Base-by-base conservation (phyloP, 2,888 invertebrate genomes). In the Pocota personata region DNA sequence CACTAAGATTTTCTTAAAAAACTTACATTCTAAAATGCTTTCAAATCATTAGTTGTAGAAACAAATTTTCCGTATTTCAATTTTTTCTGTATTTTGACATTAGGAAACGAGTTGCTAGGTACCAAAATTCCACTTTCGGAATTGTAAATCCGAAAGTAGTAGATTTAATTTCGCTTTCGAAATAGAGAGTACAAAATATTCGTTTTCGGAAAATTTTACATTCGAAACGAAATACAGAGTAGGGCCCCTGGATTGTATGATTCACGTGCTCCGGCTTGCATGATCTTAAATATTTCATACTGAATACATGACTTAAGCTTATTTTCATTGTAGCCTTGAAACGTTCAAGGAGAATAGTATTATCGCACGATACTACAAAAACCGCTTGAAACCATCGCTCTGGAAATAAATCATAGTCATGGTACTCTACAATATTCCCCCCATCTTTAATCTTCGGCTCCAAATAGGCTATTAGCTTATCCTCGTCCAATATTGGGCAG, bases 341-440 rank as follows among this genome's bases (percentile, higher is more conserved):
- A 88, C 99, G 94, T 90, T 99, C 98, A 93, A 96, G 99, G 4
- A 99, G 94, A 27, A 94, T 92, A 4, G 97, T 96, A 90, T 98
- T 99, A 89, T 97, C 95, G 55, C 98, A 96, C 87, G 97, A 94
- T 32, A 99, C 93, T 0, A 99, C 98, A 93, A 98, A 98, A 0
- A 99, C 97, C 32, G 96, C 96, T 91, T 99, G 97, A 93, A 99
- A 99, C 98, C 98, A 99, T 77, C 98, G 94, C 92, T 99, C 97
- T 0, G 99, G 99, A 93, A 96, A 99, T 91, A 99, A 97, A 75
- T 99, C 99, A 90, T 97, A 97, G 37, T 98, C 96, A 91, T 99
- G 99, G 92, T 99, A 99, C 91, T 99, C 99, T 0, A 99, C 96
- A 87, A 99, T 95, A 90, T 97, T 97, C 12, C 98, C 98, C 21